Percentiles rank a stretch among this genome's conserved stretches.
Evolutionary conservation across 2,113 vertebrate species (phyloP).

Genomic region (Xiphophorus hellerii): DNA sequence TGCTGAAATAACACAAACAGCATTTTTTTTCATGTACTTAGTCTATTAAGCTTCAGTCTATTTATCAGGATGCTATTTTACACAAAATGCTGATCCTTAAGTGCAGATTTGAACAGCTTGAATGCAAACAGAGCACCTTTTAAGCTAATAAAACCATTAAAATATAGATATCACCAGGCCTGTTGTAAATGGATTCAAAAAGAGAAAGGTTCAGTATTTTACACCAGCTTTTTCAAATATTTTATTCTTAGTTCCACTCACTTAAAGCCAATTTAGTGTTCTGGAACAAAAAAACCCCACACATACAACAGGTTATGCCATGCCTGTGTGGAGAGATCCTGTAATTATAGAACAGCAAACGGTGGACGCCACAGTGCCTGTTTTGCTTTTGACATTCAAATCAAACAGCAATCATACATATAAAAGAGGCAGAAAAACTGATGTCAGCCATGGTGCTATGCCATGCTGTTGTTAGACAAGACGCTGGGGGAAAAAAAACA

Average conservation of each 20-base stretch:
- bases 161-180: background rate
- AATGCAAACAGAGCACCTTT: no score
- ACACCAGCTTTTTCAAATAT: background rate
- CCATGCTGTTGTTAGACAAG: slow-evolving; percentile 6
- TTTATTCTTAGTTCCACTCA: slow-evolving; percentile 8
- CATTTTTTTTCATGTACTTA: no score
- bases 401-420: background rate
- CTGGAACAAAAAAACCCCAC: slow-evolving; percentile 13
- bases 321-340: slow-evolving; percentile 16
- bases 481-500: background rate
- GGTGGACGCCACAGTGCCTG: background rate
- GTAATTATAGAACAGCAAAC: slow-evolving; percentile 31
- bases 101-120: no score
- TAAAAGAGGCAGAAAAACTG: background rate
- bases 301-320: slow-evolving; percentile 15
- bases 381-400: background rate
- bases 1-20: no score
- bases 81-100: no score
- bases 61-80: no score
- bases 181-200: background rate
- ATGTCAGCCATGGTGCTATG: slow-evolving; percentile 1
- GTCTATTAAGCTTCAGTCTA: no score
- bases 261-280: slow-evolving; percentile 18
- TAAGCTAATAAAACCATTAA: no score
- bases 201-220: background rate